Conservation (phyloP, 2,888 invertebrate genomes). For the Drosophila phalerata region DNA sequence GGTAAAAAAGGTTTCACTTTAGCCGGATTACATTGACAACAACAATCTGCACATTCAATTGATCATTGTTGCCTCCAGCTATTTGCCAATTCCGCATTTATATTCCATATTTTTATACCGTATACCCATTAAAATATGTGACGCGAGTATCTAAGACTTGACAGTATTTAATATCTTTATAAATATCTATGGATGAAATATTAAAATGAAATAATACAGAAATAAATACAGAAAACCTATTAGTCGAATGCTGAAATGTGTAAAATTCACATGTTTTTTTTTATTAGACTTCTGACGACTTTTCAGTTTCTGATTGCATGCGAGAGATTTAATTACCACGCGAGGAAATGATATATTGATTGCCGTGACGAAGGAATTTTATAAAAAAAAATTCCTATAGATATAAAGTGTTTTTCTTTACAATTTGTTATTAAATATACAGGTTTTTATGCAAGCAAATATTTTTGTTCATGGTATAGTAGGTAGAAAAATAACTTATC, state of each 20-base stretch:
- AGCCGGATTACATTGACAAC: not conserved
- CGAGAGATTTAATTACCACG: slow-evolving; percentile 57
- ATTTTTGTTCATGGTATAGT: not conserved
- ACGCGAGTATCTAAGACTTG: too few species aligned
- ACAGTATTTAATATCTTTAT: not conserved
- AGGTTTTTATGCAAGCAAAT: not conserved
- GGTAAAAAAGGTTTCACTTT: not conserved
- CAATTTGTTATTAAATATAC: not conserved
- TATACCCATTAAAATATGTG: not conserved
- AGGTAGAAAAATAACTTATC: not conserved
- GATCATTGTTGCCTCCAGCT: slow-evolving; percentile 24
- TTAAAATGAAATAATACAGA: too few species aligned
- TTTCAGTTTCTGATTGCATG: slow-evolving; percentile 25
- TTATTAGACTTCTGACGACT: not conserved
- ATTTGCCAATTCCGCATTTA: slow-evolving; percentile 32
- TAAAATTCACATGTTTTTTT: not conserved
- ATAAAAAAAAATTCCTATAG: not conserved
- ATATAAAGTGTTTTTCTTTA: slow-evolving; percentile 7
- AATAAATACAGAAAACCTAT: not conserved
- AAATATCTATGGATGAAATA: too few species aligned
- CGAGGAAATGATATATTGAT: slow-evolving; percentile 70
- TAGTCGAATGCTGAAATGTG: not conserved
- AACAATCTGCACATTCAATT: slow-evolving; percentile 3
- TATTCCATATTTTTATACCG: not conserved
- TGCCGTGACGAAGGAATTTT: slow-evolving; percentile 27